Conservation (phyloP, 1,140 invertebrate species). For the Drosophila leontia region DNA sequence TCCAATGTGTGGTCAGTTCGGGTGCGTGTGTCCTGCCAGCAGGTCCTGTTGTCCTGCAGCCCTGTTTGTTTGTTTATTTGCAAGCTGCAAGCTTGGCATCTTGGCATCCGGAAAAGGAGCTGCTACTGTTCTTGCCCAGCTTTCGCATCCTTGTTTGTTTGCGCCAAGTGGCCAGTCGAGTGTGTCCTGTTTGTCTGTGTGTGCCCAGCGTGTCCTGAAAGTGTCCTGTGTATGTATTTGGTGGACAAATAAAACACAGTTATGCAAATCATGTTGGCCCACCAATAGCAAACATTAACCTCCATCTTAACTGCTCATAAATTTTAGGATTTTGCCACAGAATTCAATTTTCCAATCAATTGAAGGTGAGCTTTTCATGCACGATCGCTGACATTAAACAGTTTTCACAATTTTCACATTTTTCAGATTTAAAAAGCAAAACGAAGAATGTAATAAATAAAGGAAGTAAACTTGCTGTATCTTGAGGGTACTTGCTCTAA, state of each 20-base stretch:
- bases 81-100: constrained; percentile 42
- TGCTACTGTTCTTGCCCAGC: constrained; percentile 5
- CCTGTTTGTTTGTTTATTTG: constrained; percentile 38
- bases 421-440: constrained; percentile 24
- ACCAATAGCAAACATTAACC: constrained; percentile 8
- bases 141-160: constrained; percentile 28
- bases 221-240: constrained; percentile 23
- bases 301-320: constrained; percentile 22
- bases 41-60: constrained; percentile 18
- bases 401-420: constrained; percentile 8
- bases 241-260: constrained; percentile 37
- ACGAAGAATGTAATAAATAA: background rate
- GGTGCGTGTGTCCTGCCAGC: constrained; percentile 21
- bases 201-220: constrained; percentile 1
- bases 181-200: background rate
- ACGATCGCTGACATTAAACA: constrained; percentile 28
- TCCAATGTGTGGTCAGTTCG: background rate
- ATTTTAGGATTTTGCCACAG: constrained; percentile 28
- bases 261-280: constrained; percentile 39
- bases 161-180: constrained; percentile 35
- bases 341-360: constrained; percentile 69
- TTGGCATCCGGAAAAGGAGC: constrained; percentile 27
- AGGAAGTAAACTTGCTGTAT: background rate
- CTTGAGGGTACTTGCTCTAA: background rate
- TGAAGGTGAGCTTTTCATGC: constrained; percentile 24